These are phyloP conservation scores for Eupithecia vulgata DNA, from an alignment of 2,888 invertebrate species.

Conservation along the genomic window DNA sequence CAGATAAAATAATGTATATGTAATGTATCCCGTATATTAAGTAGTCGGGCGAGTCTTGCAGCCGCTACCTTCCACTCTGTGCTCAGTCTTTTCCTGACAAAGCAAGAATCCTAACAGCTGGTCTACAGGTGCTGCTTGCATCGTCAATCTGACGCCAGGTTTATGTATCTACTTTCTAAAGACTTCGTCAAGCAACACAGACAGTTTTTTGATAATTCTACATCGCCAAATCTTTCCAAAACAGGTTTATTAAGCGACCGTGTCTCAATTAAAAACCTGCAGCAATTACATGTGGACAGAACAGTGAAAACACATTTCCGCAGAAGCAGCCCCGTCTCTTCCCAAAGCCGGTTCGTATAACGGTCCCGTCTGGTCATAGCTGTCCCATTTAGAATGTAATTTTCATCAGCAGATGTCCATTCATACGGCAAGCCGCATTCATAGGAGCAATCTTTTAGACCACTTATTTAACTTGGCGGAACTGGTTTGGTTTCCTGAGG, in stretches of 20 bases:
- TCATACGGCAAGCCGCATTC: slow-evolving; percentile 6
- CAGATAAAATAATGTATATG: neutral
- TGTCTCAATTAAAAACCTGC: slow-evolving; percentile 12
- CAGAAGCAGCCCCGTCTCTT: slow-evolving; percentile 14
- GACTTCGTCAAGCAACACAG: neutral
- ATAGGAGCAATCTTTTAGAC: slow-evolving; percentile 14
- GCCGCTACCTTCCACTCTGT: too few relatives aligned
- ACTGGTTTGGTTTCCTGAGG: slow-evolving; percentile 25
- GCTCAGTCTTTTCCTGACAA: neutral
- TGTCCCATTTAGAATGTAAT: slow-evolving; percentile 9
- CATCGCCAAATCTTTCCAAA: slow-evolving; percentile 1
- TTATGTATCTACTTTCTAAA: neutral
- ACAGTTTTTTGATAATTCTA: neutral
- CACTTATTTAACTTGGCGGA: neutral
- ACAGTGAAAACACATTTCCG: slow-evolving; percentile 10
- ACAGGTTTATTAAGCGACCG: neutral
- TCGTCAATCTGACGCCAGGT: neutral
- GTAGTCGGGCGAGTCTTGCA: neutral
- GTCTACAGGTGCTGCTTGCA: neutral
- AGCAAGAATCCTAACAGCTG: neutral
- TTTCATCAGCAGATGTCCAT: slow-evolving; percentile 17
- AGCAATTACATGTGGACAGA: slow-evolving; percentile 2
- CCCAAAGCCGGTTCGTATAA: slow-evolving; percentile 29
- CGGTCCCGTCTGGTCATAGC: slow-evolving; percentile 12
- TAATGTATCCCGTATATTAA: neutral